Conservation (phyloP, 2,113 vertebrate genomes). For the Psammodynastes pulverulentus region DNA sequence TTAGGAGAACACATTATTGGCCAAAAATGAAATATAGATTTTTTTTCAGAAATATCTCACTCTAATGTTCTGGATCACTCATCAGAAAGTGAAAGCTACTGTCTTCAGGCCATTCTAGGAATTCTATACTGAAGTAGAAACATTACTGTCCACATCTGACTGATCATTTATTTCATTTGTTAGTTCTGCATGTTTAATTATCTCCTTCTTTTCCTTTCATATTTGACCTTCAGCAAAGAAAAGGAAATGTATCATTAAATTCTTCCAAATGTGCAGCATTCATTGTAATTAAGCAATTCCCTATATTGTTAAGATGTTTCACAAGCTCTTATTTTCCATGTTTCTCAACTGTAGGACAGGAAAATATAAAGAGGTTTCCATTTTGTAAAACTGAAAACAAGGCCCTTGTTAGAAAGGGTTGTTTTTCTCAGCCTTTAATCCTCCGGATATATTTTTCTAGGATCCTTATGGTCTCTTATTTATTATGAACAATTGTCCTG, state of each 20-base stretch:
- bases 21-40: not conserved
- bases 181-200: not conserved
- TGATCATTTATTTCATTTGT: not conserved
- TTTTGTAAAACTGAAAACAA: not conserved
- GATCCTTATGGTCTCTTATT: not conserved
- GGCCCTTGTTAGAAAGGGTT: not conserved
- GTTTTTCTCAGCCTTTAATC: not conserved
- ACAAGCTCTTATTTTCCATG: not conserved
- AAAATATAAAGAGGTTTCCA: not conserved
- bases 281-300: not conserved
- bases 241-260: not conserved
- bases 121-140: not conserved
- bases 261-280: not conserved
- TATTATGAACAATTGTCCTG: not conserved
- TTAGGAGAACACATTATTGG: not conserved
- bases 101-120: not conserved
- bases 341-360: not conserved
- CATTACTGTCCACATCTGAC: not conserved
- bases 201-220: not conserved
- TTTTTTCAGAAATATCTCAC: not conserved
- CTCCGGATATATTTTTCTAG: not conserved
- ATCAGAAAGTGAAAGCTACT: not conserved
- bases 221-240: not conserved
- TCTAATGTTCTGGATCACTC: not conserved
- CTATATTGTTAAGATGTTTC: not conserved